Conservation (phyloP, 2,888 invertebrate genomes). For the Pocota personata region DNA sequence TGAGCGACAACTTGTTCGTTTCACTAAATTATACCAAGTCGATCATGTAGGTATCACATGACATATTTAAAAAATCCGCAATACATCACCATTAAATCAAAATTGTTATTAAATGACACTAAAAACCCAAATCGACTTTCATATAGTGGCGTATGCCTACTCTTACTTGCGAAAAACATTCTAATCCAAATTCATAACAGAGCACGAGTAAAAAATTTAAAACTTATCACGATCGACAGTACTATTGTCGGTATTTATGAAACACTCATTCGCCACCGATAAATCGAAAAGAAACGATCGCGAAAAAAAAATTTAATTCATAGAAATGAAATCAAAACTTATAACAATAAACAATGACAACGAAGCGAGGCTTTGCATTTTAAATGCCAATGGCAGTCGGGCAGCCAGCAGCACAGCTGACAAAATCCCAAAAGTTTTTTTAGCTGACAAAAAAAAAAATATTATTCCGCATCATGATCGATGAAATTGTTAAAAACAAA, state of each 20-base stretch:
- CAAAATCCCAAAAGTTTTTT: slow-evolving; percentile 18
- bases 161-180: slow-evolving; percentile 5
- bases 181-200: slow-evolving; percentile 1
- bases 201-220: neutral
- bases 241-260: slow-evolving; percentile 1
- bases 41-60: neutral
- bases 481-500: neutral
- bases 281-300: neutral
- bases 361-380: slow-evolving; percentile 22
- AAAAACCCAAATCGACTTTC: slow-evolving; percentile 12
- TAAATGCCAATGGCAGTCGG: slow-evolving; percentile 7
- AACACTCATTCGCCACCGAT: neutral
- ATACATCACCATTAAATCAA: neutral
- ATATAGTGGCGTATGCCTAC: neutral
- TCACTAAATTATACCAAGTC: neutral
- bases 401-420: neutral
- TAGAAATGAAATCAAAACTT: slow-evolving; percentile 15
- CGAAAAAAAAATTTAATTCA: neutral
- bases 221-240: slow-evolving; percentile 11
- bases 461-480: neutral
- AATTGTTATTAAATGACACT: neutral
- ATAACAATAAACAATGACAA: slow-evolving; percentile 24
- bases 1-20: neutral
- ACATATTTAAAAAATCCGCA: neutral
- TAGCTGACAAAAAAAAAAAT: neutral